A percentile compares a stretch with the other conserved stretches of the same genome.
Conservation (phyloP, 1,140 invertebrate species). For the Neodiprion virginianus region DNA sequence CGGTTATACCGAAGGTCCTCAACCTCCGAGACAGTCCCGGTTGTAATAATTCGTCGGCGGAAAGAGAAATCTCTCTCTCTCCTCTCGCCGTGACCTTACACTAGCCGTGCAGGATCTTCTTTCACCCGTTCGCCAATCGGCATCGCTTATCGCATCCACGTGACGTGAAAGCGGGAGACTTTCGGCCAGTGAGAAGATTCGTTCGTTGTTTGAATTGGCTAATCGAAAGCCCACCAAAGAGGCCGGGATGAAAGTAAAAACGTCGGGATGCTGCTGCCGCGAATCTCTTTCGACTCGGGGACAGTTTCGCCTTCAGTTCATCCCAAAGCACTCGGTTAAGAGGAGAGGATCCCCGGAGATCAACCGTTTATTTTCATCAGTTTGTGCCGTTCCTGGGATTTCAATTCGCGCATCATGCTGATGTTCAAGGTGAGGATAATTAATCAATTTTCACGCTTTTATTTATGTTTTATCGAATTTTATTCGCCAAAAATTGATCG, state of each 20-base stretch:
- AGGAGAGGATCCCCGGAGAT: too few species aligned
- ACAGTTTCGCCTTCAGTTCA: not conserved
- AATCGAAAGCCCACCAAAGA: not conserved
- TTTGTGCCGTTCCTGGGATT: too few species aligned
- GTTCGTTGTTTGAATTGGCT: not conserved
- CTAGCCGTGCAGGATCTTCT: constrained; percentile 1
- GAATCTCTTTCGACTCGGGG: not conserved
- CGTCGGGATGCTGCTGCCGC: not conserved
- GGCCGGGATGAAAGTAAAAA: not conserved
- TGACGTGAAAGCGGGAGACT: constrained; percentile 20
- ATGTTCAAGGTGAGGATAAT: too few species aligned
- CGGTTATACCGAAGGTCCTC: constrained; percentile 33
- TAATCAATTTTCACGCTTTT: too few species aligned
- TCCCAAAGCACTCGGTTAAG: not conserved
- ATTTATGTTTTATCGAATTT: too few species aligned
- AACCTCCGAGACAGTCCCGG: constrained; percentile 27
- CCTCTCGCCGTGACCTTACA: constrained; percentile 22
- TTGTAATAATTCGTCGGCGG: not conserved
- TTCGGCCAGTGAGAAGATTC: constrained; percentile 16
- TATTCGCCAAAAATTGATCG: too few species aligned
- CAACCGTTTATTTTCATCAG: too few species aligned
- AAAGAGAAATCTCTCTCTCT: constrained; percentile 30
- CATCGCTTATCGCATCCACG: constrained; percentile 6
- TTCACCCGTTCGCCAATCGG: not conserved
- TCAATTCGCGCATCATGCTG: too few species aligned